phyloP scores from a whole-genome alignment of 35 echinoderm and acorn worm genomes.

The Heliocidaris erythrogramma region DNA sequence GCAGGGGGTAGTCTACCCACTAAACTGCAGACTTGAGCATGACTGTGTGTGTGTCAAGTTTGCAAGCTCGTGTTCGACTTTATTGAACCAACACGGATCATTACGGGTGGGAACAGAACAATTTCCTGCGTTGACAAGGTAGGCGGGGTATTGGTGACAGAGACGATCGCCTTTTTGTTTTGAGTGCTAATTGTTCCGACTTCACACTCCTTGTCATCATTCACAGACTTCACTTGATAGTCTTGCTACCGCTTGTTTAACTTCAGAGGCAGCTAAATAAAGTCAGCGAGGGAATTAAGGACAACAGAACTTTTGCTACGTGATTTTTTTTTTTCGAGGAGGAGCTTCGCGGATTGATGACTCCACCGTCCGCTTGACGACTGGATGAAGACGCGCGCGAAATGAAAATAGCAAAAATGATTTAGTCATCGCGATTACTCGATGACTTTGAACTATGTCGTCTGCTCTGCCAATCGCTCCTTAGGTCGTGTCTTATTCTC shows the following conservation, averaged over 20 bases:
- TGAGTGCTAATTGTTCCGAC: conserved; percentile 29
- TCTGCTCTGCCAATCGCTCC: background rate
- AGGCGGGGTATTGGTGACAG: conserved; percentile 15
- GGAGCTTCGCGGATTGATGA: conserved; percentile 19
- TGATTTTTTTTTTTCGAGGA: background rate
- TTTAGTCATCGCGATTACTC: conserved; percentile 16
- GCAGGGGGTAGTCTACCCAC: too few species aligned
- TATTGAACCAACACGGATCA: conserved; percentile 36
- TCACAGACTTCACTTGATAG: background rate
- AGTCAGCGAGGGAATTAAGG: background rate
- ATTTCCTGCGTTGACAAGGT: conserved; percentile 38
- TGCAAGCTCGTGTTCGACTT: background rate
- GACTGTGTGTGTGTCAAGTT: background rate
- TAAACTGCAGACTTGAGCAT: background rate
- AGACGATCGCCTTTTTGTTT: conserved; percentile 33
- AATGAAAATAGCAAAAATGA: background rate
- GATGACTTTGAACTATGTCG: background rate
- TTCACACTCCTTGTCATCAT: background rate
- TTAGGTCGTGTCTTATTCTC: background rate
- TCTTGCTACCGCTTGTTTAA: background rate
- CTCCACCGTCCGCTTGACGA: background rate
- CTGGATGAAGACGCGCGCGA: background rate
- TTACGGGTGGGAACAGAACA: conserved; percentile 28
- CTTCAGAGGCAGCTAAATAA: background rate
- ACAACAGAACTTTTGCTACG: conserved; percentile 1